A percentile compares a stretch with the other conserved stretches of the same genome.
Conservation (phyloP, 2,113 vertebrate species). For the Ahaetulla prasina region DNA sequence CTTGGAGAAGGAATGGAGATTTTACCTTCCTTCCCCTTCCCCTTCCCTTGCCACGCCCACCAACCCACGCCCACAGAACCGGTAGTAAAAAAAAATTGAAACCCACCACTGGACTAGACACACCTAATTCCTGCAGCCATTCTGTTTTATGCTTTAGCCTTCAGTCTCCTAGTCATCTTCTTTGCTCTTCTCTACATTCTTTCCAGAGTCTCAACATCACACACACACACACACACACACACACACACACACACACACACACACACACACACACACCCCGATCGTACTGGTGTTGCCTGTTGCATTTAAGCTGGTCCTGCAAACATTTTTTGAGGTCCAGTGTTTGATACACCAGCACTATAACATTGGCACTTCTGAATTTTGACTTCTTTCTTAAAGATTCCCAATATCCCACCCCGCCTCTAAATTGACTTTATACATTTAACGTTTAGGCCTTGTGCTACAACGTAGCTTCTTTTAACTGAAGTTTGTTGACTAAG, state of each 20-base stretch:
- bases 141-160: not conserved
- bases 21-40: too few species aligned
- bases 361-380: not conserved
- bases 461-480: not conserved
- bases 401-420: not conserved
- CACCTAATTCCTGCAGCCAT: not conserved
- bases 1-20: too few species aligned
- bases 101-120: not conserved
- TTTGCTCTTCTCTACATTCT: not conserved
- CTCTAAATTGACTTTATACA: not conserved
- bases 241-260: too few species aligned
- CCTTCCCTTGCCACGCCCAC: too few species aligned
- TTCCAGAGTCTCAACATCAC: not conserved
- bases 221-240: too few species aligned
- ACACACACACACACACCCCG: too few species aligned
- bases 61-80: too few species aligned
- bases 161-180: not conserved
- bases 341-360: not conserved
- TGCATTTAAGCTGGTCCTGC: not conserved
- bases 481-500: not conserved
- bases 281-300: not conserved
- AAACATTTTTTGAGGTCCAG: not conserved
- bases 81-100: too few species aligned
- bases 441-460: not conserved
- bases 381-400: not conserved